phyloP scores from a whole-genome alignment of 2,113 vertebrate species.

The Chamaetylas fuelleborni region DNA sequence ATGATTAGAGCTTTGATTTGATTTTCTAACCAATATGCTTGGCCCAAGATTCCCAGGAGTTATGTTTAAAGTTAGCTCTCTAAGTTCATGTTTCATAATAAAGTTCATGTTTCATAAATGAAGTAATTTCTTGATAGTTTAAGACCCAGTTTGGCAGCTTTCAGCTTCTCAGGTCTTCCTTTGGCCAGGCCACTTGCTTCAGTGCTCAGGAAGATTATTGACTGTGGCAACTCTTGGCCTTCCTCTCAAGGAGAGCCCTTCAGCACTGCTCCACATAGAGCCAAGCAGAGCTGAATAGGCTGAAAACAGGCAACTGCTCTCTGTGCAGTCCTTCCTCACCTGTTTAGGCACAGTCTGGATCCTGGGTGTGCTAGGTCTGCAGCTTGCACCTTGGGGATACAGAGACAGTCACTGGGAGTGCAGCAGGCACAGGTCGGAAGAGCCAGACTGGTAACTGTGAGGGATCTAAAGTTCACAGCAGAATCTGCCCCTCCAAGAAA shows the following conservation, averaged over 20 bases:
- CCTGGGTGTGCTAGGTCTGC: rapidly evolving
- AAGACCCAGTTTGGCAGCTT: not conserved
- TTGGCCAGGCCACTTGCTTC: not conserved
- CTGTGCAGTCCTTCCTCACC: not conserved
- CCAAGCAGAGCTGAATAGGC: not conserved
- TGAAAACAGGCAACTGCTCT: not conserved
- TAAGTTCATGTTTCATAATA: not conserved
- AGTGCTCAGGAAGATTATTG: not conserved
- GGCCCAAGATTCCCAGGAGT: not conserved
- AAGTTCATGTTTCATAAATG: not conserved
- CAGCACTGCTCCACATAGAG: not conserved
- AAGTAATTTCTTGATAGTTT: not conserved
- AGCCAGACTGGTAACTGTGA: rapidly evolving
- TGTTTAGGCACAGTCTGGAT: not conserved
- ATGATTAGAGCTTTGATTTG: not conserved
- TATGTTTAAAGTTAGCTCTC: not conserved
- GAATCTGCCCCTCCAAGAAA: not conserved
- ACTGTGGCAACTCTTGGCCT: not conserved
- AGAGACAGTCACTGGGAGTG: rapidly evolving
- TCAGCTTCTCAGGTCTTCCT: not conserved
- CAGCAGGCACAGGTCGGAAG: not conserved
- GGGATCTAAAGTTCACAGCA: not conserved
- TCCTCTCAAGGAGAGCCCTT: not conserved
- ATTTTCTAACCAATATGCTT: not conserved
- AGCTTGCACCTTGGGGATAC: not conserved